phyloP scores from a whole-genome alignment of 1,140 invertebrate species.

The Platorchestia sp. region DNA sequence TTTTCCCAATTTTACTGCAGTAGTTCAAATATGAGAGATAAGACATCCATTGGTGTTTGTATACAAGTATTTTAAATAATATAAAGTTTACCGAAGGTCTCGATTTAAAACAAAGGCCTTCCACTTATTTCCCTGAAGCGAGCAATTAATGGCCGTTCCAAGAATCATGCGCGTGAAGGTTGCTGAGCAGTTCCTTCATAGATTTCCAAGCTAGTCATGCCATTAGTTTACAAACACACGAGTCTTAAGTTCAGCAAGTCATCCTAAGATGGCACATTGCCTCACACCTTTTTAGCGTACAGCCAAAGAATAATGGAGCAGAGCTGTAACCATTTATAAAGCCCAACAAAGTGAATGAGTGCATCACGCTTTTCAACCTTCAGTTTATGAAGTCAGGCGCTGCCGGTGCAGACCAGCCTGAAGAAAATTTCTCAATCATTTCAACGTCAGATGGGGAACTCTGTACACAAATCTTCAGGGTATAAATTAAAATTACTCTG shows the following conservation, averaged over 20 bases:
- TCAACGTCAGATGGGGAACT: neutral
- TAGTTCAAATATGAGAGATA: neutral
- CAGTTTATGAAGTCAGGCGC: neutral
- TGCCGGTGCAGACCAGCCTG: neutral
- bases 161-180: neutral
- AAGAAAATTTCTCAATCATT: neutral
- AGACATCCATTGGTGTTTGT: neutral
- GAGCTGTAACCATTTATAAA: constrained; percentile 9
- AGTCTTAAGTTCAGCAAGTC: neutral
- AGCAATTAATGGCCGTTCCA: neutral
- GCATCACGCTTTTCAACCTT: neutral
- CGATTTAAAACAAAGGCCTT: neutral
- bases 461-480: neutral
- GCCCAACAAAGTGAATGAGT: neutral
- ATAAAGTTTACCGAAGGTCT: neutral
- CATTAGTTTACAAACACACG: neutral
- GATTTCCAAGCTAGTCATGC: neutral
- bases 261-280: neutral
- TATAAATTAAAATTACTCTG: neutral
- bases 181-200: neutral
- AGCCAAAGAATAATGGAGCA: neutral
- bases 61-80: neutral
- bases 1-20: neutral
- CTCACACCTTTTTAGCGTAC: constrained; percentile 6
- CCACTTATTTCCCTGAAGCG: neutral